Evolutionary conservation across 2,888 invertebrate genomes (phyloP).

Genomic region (Taenaris catops): DNA sequence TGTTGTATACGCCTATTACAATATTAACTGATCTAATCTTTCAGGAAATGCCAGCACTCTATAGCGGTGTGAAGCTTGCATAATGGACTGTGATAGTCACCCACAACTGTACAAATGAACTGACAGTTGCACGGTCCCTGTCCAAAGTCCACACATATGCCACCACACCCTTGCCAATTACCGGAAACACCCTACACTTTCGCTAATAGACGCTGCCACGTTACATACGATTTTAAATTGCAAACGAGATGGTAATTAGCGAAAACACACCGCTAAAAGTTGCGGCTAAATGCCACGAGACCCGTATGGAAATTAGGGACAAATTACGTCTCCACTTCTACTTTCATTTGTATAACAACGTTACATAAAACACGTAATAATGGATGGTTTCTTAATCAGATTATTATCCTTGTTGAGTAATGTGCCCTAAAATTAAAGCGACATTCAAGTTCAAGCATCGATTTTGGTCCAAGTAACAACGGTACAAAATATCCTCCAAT

Average conservation of each 20-base stretch:
- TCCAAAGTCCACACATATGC: slow-evolving; percentile 44
- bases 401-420: slow-evolving; percentile 50
- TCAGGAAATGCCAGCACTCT: slow-evolving; percentile 53
- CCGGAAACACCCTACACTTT: slow-evolving; percentile 60
- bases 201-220: slow-evolving; percentile 40
- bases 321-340: slow-evolving; percentile 69
- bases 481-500: background rate
- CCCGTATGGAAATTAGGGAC: slow-evolving; percentile 74
- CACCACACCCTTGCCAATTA: slow-evolving; percentile 59
- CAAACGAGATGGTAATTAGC: slow-evolving; percentile 78
- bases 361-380: slow-evolving; percentile 58
- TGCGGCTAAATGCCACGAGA: slow-evolving; percentile 57
- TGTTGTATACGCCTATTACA: slow-evolving; percentile 32
- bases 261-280: slow-evolving; percentile 65
- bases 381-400: slow-evolving; percentile 59
- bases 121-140: slow-evolving; percentile 34
- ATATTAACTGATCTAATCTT: slow-evolving; percentile 39
- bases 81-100: slow-evolving; percentile 34
- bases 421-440: slow-evolving; percentile 35
- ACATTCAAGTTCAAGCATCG: slow-evolving; percentile 14
- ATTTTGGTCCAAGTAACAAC: background rate
- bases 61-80: slow-evolving; percentile 43
- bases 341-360: slow-evolving; percentile 63
- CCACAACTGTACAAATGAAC: slow-evolving; percentile 12
- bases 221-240: slow-evolving; percentile 62